Percentiles rank a stretch among this genome's conserved stretches.
phyloP scores from a whole-genome alignment of 2,888 invertebrate genomes.

The Limenitis camilla region DNA sequence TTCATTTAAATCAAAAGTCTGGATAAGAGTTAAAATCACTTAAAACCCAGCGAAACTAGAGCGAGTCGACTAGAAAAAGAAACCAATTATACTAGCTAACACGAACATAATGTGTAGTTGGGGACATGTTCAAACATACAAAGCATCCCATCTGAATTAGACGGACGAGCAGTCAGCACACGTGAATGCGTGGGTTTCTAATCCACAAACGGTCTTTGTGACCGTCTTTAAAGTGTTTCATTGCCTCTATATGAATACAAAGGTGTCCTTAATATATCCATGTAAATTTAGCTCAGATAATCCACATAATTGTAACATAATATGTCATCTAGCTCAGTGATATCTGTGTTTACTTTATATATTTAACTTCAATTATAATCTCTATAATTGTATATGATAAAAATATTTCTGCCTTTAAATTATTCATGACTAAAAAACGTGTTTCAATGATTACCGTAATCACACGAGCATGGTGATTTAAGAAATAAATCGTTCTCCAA shows the following conservation, averaged over 20 bases:
- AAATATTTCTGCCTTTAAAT: neutral
- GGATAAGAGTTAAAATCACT: too few species aligned
- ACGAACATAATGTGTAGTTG: neutral
- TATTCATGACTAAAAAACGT: neutral
- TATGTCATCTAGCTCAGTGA: too few species aligned
- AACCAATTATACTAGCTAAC: too few species aligned
- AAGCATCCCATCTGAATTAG: conserved; percentile 8
- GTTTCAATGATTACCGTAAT: neutral
- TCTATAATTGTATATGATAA: neutral
- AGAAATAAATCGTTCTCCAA: neutral
- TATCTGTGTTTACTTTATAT: neutral
- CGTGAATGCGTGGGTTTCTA: conserved; percentile 40
- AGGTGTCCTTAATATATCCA: neutral
- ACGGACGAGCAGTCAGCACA: conserved; percentile 25
- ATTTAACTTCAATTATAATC: neutral
- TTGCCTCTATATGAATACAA: neutral
- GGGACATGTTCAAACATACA: neutral
- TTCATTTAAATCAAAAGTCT: too few species aligned
- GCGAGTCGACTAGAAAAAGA: too few species aligned
- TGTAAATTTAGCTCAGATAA: neutral
- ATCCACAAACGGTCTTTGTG: conserved; percentile 8
- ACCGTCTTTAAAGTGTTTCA: neutral
- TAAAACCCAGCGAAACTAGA: too few species aligned
- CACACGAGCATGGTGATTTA: neutral
- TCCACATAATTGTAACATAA: too few species aligned